Base-by-base conservation (phyloP, 2,797 vertebrate species). In the Clarias fuscus region DNA sequence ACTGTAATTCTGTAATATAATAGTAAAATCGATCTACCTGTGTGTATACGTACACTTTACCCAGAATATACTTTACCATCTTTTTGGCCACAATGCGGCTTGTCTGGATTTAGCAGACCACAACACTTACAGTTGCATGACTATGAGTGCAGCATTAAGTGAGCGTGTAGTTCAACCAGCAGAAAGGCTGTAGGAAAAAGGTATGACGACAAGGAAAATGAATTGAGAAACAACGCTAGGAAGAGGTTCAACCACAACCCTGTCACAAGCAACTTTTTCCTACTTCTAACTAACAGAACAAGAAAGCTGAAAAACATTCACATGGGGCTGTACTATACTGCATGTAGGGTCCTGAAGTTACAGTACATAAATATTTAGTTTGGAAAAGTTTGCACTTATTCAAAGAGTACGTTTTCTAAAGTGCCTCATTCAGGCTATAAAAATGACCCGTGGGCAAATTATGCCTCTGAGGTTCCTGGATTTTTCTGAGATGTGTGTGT, bases 251-350 rank as follows among this genome's bases (percentile, higher is more conserved):
- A 79, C 84, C 88, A 79, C 90, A 87, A 83, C 40, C 84, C 84
- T 86, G 86, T 88, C 86, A 85, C 87, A 85, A 87, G 84, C 82
- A 79, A 85, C 80, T 87, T 89, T 88, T 88, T 88, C 84, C 87
- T 85, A 65, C 59, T 65, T 84, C 83, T 84, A 72, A 83, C 13
- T n/a, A 73, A 24, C 5, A 48, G 71, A 76, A 75, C 43, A 37
- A 56, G 56, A 62, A 61, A 76, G 15, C 30, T 59, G 58, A 79
- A 62, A 78, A 79, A 62, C 33, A 80, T 62, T 80, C 22, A 62
- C 76, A 3, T 61, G 13, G 33, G 58, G 59, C 8, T 78, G 4
- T 27, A 53, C 8, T 61, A 1, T 27, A 53, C 4, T n/a, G 1
- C 11, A 68, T 11, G 11, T 59, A n/a, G 20, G 59, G 22, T 80